Base-by-base conservation (phyloP, 2,888 invertebrate species). In the Campoletis raptor region DNA sequence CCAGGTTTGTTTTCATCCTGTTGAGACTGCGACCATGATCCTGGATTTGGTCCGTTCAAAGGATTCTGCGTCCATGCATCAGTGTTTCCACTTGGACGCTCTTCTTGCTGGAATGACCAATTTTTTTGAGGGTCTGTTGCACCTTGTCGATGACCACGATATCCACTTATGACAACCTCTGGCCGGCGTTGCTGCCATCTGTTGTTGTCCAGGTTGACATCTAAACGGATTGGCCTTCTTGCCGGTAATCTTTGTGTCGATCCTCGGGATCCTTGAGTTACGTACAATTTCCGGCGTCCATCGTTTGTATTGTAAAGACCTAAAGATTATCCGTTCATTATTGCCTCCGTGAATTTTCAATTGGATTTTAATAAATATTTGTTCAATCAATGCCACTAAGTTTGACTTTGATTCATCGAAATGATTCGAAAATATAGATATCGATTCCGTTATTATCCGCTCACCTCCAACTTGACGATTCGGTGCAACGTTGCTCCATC, bases 401-500 rank as follows among this genome's bases (percentile, higher is more conserved):
- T 18, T 74, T 36, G 36, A 36, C n/a, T 37, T 10, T 83, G n/a
- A 15, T 1, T 70, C 40, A 10, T 40, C 10, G 12, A 21, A 40
- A 37, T n/a, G n/a, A 2, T 18, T 18, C 18, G 1, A n/a, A 48
- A 48, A 48, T n/a, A 48, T 48, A n/a, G 7, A 7, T 18, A 48
- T 18, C 7, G 48, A n/a, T 7, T 18, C 5, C 18, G 4, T 48
- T 18, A 18, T 48, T 18, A 4, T 48, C 5, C 57, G 15, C 37
- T 73, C 80, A 89, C 89, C 86, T 87, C 86, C 89, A 45, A 79
- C 57, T 70, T 86, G 79, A 45, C 85, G 79, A 80, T 90, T 88
- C 12, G 89, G 89, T 72, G 72, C 82, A 61, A 89, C 81, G 57
- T 88, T 88, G 24, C 85, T 85, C 90, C 88, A 88, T 37, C 77